Evolutionary conservation across 2,797 vertebrate genomes (phyloP).

Genomic region (Myotis vivesi): DNA sequence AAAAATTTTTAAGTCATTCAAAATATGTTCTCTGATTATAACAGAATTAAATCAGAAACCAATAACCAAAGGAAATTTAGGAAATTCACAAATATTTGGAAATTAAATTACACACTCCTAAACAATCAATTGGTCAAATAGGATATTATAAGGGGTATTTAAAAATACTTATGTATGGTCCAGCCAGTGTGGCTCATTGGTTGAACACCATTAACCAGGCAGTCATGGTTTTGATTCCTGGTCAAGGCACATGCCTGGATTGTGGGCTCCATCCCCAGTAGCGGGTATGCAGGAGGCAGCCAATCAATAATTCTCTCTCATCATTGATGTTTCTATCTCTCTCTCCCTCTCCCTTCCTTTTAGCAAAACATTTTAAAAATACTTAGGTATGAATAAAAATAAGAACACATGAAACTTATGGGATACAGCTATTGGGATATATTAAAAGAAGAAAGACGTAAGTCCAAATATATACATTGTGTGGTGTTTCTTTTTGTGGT

Average conservation of each 20-base stretch:
- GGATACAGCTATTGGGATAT: not conserved
- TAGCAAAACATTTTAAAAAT: not conserved
- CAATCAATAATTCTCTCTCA: no score
- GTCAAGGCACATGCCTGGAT: no score
- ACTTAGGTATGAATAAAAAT: not conserved
- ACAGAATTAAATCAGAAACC: not conserved
- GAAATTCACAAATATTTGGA: not conserved
- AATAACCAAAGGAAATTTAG: not conserved
- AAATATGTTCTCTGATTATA: not conserved
- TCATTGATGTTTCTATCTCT: no score
- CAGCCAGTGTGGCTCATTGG: no score
- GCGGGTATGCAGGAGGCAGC: no score
- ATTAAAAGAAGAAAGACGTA: not conserved
- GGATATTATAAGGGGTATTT: not conserved
- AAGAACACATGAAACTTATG: not conserved
- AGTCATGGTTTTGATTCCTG: no score
- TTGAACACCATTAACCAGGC: no score
- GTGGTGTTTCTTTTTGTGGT: conserved; percentile 76
- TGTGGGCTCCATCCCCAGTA: no score
- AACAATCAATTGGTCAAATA: not conserved
- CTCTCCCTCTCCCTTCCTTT: no score
- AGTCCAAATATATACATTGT: conserved; percentile 76
- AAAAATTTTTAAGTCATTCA: not conserved
- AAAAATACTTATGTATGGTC: not conserved
- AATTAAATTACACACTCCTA: not conserved